These are phyloP conservation scores for Trididemnum nubilum DNA, from an alignment of 23 tunicate genomes.

Conservation along the genomic window DNA sequence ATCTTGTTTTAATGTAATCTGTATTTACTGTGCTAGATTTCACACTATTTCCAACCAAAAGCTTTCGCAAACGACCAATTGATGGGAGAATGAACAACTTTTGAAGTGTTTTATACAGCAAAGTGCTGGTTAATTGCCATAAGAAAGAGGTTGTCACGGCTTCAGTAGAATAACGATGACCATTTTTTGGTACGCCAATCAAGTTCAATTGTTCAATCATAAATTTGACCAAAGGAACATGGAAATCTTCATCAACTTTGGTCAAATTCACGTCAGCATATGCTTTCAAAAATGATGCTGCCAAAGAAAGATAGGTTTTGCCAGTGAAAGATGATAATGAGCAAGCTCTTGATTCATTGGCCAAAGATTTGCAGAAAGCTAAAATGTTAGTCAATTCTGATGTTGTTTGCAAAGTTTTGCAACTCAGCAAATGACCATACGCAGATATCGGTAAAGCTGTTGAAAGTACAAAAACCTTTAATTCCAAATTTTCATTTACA, in stretches of 20 bases:
- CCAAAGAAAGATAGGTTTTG: neutral
- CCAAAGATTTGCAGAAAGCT: neutral
- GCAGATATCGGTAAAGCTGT: neutral
- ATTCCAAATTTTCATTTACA: neutral
- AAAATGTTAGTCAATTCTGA: neutral
- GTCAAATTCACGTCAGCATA: neutral
- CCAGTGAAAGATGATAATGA: neutral
- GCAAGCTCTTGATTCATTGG: neutral
- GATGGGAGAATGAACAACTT: neutral
- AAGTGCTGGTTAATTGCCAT: slow-evolving; percentile 12
- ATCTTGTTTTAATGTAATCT: neutral
- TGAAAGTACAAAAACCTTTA: neutral
- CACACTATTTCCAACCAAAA: neutral
- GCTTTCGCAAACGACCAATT: neutral
- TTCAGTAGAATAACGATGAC: neutral
- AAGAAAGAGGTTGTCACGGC: neutral
- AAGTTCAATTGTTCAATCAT: neutral
- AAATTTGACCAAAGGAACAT: neutral
- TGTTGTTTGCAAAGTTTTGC: neutral
- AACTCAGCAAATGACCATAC: neutral
- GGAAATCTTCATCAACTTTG: neutral
- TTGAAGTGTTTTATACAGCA: neutral
- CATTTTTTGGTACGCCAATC: neutral
- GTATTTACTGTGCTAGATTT: neutral
- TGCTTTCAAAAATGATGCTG: neutral